Evolutionary conservation across 2,888 invertebrate species (phyloP).

Genomic region (Seira musarum): DNA sequence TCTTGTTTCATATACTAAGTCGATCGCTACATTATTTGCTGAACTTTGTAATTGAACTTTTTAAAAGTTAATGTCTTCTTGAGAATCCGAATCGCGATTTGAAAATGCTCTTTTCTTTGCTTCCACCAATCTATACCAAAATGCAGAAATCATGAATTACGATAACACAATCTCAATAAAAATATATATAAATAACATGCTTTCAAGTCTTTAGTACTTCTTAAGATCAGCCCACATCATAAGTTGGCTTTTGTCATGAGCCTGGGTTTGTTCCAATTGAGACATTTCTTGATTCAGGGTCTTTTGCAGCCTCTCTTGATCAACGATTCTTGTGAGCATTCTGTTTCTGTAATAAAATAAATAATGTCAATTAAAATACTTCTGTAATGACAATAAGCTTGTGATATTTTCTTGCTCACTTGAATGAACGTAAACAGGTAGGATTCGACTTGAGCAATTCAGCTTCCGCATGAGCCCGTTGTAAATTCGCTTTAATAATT

Average conservation of each 20-base stretch:
- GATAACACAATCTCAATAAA: no score
- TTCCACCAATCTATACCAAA: background rate
- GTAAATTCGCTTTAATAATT: constrained; percentile 73
- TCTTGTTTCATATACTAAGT: no score
- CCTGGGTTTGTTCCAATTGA: constrained; percentile 42
- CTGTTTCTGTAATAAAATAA: constrained; percentile 39
- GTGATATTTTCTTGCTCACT: constrained; percentile 36
- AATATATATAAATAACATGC: no score
- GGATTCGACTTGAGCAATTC: constrained; percentile 71
- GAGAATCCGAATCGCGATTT: no score
- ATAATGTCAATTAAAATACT: constrained; percentile 2
- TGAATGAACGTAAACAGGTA: constrained; percentile 53
- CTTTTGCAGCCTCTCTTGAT: constrained; percentile 49
- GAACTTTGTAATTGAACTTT: no score
- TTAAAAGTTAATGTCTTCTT: no score
- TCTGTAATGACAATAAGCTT: background rate
- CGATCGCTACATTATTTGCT: no score
- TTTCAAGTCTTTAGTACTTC: no score
- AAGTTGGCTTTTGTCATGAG: constrained; percentile 22
- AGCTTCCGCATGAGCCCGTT: constrained; percentile 74
- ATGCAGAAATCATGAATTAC: no score
- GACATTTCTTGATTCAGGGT: constrained; percentile 33
- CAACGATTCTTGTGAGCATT: constrained; percentile 43
- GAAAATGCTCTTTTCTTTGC: background rate
- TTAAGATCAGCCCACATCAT: constrained; percentile 42